phyloP scores from a whole-genome alignment of 2,888 invertebrate genomes.

The Chalcis sispes region DNA sequence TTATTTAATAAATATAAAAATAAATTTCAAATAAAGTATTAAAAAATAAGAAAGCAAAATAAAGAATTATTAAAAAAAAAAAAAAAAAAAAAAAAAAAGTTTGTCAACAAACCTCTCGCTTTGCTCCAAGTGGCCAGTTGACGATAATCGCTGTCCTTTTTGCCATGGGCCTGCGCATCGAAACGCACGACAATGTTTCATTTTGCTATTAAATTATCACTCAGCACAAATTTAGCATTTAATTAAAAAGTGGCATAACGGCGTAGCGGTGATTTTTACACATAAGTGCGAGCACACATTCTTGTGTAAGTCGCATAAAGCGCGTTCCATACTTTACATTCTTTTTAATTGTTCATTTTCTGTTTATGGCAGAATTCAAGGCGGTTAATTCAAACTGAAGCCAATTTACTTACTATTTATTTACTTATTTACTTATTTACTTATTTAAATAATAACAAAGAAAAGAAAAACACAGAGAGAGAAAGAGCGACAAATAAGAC shows the following conservation, averaged over 20 bases:
- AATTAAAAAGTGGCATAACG: constrained; percentile 7
- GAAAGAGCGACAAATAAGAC: constrained; percentile 2
- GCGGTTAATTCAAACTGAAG: constrained; percentile 36
- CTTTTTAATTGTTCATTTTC: constrained; percentile 4
- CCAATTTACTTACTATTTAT: constrained; percentile 3
- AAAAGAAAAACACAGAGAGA: constrained; percentile 57
- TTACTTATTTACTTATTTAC: constrained; percentile 9
- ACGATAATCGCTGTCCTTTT: neutral
- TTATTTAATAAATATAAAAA: too few species aligned
- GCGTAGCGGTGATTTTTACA: neutral
- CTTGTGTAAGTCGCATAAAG: constrained; percentile 10
- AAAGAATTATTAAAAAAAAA: neutral
- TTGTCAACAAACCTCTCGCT: constrained; percentile 47
- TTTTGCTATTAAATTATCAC: constrained; percentile 30
- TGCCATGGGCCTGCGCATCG: constrained; percentile 30
- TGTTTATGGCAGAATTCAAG: too few species aligned
- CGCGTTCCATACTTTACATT: neutral
- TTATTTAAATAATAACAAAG: constrained; percentile 25
- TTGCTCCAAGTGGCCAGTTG: constrained; percentile 37
- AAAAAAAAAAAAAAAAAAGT: neutral
- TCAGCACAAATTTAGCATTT: constrained; percentile 1
- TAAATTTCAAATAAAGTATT: neutral
- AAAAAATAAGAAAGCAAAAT: neutral
- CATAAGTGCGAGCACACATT: constrained; percentile 9
- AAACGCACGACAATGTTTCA: neutral